Base-by-base conservation (phyloP, 2,797 vertebrate species). In the Dendrocincla tyrannina region DNA sequence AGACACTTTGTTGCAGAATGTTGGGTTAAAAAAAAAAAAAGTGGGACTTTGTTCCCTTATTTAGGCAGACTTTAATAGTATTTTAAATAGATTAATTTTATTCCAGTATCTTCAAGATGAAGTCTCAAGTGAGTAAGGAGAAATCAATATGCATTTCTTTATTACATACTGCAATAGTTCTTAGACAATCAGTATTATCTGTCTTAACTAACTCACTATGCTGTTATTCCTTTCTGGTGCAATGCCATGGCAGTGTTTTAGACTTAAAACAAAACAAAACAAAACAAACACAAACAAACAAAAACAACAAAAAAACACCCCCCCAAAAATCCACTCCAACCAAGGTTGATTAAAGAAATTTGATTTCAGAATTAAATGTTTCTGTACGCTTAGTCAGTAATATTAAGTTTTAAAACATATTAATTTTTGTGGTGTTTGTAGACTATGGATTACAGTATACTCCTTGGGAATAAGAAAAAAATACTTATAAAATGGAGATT, bases 131-230 rank as follows among this genome's bases (percentile, higher is more conserved):
- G 39, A 72, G 27, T 28, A 60, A 88, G 66, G 32, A 80, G 50
- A 91, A 89, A 93, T 85, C 58, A 75, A 52, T 63, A 62, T 15
- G 16, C 59, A 85, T 84, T 91, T 91, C 20, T 73, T 88, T 3
- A 8, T 16, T 66, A 11, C 14, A 44, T 9, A 30, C 39, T 87
- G 18, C 9, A 39, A 25, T 39, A 46, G 24, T 41, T 89, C 25
- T 62, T 69, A 68, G 9, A 32, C 27, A 90, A 33, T 35, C 33
- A n/a, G 27, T 90, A 20, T 52, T 75, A 83, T 28, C 22, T 19
- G 49, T 86, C 49, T 81, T 74, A 86, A 55, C 47, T 78, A 85
- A 67, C 49, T 55, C 3, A 0, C 30, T 76, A 11, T 17, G 19
- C 5, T 76, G 19, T 80, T 92, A 42, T 37, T 89, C 18, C 9